These are phyloP conservation scores for Meles meles DNA, from an alignment of 2,113 vertebrate species.

Conservation along the genomic window DNA sequence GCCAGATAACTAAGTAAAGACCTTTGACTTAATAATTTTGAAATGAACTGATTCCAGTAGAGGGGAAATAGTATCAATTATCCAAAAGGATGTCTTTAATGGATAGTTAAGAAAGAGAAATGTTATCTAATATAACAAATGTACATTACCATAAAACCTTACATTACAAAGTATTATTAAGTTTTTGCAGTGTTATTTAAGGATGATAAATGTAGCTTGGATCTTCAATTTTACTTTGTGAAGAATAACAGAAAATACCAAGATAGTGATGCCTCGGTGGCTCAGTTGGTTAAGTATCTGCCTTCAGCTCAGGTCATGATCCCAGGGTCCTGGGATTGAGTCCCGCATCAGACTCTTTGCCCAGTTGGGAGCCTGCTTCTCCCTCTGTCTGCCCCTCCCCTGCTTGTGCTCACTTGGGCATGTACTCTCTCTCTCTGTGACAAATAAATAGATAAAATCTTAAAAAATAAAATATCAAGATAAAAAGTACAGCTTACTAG, in stretches of 20 bases:
- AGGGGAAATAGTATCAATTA: background rate
- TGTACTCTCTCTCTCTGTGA: background rate
- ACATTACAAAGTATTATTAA: background rate
- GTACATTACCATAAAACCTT: background rate
- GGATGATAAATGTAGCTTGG: background rate
- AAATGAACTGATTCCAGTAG: background rate
- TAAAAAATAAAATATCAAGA: background rate
- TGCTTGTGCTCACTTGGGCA: background rate
- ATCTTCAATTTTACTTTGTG: background rate
- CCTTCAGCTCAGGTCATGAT: background rate
- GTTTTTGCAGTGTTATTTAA: background rate
- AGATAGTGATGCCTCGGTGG: background rate
- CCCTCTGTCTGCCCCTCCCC: background rate
- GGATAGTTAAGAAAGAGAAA: background rate
- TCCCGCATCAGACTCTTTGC: background rate
- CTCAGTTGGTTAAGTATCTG: background rate
- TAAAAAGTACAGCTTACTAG: background rate
- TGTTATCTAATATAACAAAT: background rate
- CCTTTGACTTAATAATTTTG: constrained; percentile 22
- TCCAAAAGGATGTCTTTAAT: background rate
- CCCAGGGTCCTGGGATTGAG: background rate
- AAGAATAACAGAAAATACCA: background rate
- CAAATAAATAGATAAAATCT: background rate
- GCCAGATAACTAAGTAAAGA: background rate
- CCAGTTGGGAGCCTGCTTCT: background rate